Base-by-base conservation (phyloP, 2,888 invertebrate species). In the Cantharis lateralis region DNA sequence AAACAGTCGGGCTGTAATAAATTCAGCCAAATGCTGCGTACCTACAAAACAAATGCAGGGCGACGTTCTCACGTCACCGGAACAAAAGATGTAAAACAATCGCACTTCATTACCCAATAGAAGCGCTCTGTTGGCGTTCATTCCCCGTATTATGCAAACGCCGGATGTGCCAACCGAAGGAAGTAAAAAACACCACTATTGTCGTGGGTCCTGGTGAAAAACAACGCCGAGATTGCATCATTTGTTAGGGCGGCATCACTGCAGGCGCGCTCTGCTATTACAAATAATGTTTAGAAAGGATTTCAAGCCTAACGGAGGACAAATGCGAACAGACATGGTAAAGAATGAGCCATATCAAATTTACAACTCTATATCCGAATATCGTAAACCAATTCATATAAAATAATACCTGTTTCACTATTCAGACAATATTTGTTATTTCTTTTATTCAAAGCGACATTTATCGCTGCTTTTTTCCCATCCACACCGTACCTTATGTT, bases 41-140 rank as follows among this genome's bases (percentile, higher is more conserved):
- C 74, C 79, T 78, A 82, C 82, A 81, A 82, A 83, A 82, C 82
- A 81, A 82, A 83, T 82, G 81, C 82, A 80, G 80, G 81, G 80
- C 82, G 82, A 83, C 84, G 82, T 81, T 83, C 82, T 83, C 82
- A 82, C 82, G 82, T 82, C 79, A 74, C 75, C 72, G 70, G 77
- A 73, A 79, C 79, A 79, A 79, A 79, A 72, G 79, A 79, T 76
- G 75, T 78, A 79, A 79, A 79, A 79, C 79, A 79, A 79, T 79
- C 79, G 79, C 79, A 79, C 77, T 79, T 79, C 79, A 78, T 79
- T 79, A 79, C 75, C 79, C 79, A 75, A 79, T 79, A 72, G 79
- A 76, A 76, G 78, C 71, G 71, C 82, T 75, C 78, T 75, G 78
- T 75, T 78, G 64, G 78, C 74, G 78, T 62, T 78, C 78, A 72